These are phyloP conservation scores for Taphrorychus bicolor DNA, from an alignment of 2,888 invertebrate genomes.

Conservation along the genomic window DNA sequence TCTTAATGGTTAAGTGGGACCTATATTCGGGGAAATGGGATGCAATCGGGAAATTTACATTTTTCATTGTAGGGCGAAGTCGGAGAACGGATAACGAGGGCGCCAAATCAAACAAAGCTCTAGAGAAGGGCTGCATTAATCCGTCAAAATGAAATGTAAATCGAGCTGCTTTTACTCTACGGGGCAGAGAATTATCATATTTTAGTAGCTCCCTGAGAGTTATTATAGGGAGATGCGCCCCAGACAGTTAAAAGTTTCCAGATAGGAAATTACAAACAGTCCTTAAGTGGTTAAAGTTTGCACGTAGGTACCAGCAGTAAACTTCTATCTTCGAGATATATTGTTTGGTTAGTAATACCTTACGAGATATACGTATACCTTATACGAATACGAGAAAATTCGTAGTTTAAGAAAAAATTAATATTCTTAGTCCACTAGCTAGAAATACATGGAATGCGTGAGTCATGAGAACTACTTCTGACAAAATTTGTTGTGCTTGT, in stretches of 20 bases:
- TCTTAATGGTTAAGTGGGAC: not conserved
- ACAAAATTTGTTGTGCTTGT: too few species aligned
- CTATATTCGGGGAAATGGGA: slow-evolving; percentile 14
- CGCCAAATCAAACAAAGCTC: slow-evolving; percentile 37
- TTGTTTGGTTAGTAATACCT: not conserved
- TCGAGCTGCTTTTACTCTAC: slow-evolving; percentile 33
- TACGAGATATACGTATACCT: too few species aligned
- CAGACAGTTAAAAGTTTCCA: slow-evolving; percentile 20
- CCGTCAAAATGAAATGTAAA: slow-evolving; percentile 39
- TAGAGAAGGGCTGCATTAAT: slow-evolving; percentile 29
- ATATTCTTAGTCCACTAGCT: too few species aligned
- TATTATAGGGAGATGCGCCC: slow-evolving; percentile 19
- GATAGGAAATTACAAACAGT: slow-evolving; percentile 14
- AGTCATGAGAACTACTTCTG: too few species aligned
- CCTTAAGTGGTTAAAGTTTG: not conserved
- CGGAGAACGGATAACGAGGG: slow-evolving; percentile 35
- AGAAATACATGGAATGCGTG: too few species aligned
- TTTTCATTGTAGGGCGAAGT: slow-evolving; percentile 33
- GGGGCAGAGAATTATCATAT: slow-evolving; percentile 28
- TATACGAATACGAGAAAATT: too few species aligned
- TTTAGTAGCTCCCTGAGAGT: slow-evolving; percentile 33
- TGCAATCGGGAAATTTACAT: slow-evolving; percentile 37
- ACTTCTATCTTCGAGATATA: not conserved
- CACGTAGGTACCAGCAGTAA: slow-evolving; percentile 1
- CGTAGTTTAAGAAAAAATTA: too few species aligned